phyloP scores from a whole-genome alignment of 2,888 invertebrate species.

The Scaptomyza caliginosa region DNA sequence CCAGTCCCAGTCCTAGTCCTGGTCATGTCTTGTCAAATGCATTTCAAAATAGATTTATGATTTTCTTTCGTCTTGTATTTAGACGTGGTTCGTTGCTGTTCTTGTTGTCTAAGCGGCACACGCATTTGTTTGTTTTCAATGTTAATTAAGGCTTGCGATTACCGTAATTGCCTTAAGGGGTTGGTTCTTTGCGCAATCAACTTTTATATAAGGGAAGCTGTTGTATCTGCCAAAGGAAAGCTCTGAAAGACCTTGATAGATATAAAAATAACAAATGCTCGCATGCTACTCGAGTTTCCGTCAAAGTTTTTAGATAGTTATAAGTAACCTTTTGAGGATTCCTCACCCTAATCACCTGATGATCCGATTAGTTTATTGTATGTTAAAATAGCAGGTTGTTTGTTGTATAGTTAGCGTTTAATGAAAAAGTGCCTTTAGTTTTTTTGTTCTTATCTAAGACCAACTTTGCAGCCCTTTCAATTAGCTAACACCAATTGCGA shows the following conservation, averaged over 20 bases:
- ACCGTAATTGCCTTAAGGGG: conserved; percentile 36
- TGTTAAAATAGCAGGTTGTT: too few relatives aligned
- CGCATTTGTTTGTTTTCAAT: conserved; percentile 77
- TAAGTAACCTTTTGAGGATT: too few relatives aligned
- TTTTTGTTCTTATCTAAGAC: conserved; percentile 10
- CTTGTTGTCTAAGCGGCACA: conserved; percentile 38
- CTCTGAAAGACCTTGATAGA: neutral
- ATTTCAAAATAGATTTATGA: conserved; percentile 82
- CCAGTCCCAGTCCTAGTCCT: neutral
- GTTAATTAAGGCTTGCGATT: conserved; percentile 80
- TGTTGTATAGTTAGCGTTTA: too few relatives aligned
- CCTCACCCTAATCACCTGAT: too few relatives aligned
- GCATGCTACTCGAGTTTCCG: too few relatives aligned
- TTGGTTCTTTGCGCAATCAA: neutral
- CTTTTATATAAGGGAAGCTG: neutral
- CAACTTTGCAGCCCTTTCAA: conserved; percentile 32
- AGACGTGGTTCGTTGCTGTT: conserved; percentile 27
- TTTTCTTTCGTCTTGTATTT: conserved; percentile 64
- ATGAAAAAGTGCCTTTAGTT: neutral
- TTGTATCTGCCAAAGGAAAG: neutral
- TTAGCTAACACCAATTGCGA: conserved; percentile 36
- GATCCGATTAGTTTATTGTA: too few relatives aligned
- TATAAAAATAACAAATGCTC: too few relatives aligned
- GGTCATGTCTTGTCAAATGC: conserved; percentile 57
- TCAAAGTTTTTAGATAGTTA: too few relatives aligned